Evolutionary conservation across 2,888 invertebrate genomes (phyloP), one percentile per base, ranked within the genome.

Genomic region (Oscheius sp.): DNA sequence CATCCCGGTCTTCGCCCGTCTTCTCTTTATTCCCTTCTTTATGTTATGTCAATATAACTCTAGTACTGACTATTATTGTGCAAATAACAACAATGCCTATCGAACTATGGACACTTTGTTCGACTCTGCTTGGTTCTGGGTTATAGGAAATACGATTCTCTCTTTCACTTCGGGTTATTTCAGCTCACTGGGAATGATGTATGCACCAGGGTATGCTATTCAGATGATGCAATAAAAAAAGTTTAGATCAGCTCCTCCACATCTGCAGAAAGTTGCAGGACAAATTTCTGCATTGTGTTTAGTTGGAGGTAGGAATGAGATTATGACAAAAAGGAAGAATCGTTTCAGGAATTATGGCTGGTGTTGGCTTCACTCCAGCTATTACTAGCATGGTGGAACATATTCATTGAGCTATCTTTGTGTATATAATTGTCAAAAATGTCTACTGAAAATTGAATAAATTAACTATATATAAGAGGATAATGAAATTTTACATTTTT

Each of bases 151-250:
- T 0, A 88, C 91, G 0, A 82, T 92, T 1, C 90, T 96, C 89
- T 94, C 94, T 6, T 89, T 94, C 83, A 92, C 92, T 62, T 93
- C 93, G 44, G 98, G 98, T 0, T 97, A 98, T 86, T 92, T 92
- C 81, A 94, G 94, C 86, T 94, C 94, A 22, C 87, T 94, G 24
- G 91, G 91, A 56, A 94, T 95, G 94, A 94, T 94, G 93, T 94
- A 93, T 88, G 92, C 93, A 61, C 92, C 93, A 49, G 90, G 91
- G 72, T 76, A 3, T 45, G 70, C 24, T 56, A n/a, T 20, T 17
- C 47, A 4, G 12, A 41, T 41, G 14, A 6, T 17, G 12, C 22
- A 14, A 24, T 20, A 47, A 3, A 47, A 24, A 14, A 44, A 44
- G 72, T 75, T 17, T 65, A 75, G 75, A 50, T 72, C 73, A 0